A percentile compares a stretch with the other conserved stretches of the same genome.
These are phyloP conservation scores for Physocephala rufipes DNA, from an alignment of 2,888 invertebrate genomes.

Conservation along the genomic window DNA sequence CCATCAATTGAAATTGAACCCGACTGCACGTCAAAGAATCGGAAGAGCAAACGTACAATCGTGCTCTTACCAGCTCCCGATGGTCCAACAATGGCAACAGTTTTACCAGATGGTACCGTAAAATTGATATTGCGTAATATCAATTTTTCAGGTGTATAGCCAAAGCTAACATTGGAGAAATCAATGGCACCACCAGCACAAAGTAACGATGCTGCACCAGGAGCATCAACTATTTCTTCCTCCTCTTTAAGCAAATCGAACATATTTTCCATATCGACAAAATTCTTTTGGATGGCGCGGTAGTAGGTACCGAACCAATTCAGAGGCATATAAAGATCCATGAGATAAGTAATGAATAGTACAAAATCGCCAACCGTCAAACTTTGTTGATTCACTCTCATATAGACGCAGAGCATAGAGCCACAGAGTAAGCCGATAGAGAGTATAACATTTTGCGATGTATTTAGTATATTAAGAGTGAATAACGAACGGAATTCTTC, in stretches of 20 bases:
- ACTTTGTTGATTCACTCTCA: conserved; percentile 76
- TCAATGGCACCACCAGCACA: conserved; percentile 77
- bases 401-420: conserved; percentile 86
- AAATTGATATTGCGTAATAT: conserved; percentile 83
- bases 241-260: conserved; percentile 91
- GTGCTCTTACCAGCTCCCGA: conserved; percentile 96
- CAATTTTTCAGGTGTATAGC: conserved; percentile 81
- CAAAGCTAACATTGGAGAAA: conserved; percentile 90
- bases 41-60: conserved; percentile 90
- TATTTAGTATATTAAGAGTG: conserved; percentile 89
- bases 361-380: conserved; percentile 96
- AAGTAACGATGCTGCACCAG: conserved; percentile 77
- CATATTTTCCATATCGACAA: conserved; percentile 99
- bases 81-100: conserved; percentile 86
- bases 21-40: conserved; percentile 93
- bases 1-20: conserved; percentile 90
- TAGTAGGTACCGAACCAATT: conserved; percentile 99
- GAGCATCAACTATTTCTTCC: conserved; percentile 85
- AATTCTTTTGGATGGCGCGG: conserved; percentile 95
- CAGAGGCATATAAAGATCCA: conserved; percentile 93
- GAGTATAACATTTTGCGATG: conserved; percentile 89
- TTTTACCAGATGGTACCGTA: conserved; percentile 82
- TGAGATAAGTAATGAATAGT: conserved; percentile 92
- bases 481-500: conserved; percentile 91
- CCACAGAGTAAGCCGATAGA: conserved; percentile 86